Percentiles rank a stretch among this genome's conserved stretches.
phyloP scores from a whole-genome alignment of 2,797 vertebrate genomes.

The Ptychobarbus kaznakovi region DNA sequence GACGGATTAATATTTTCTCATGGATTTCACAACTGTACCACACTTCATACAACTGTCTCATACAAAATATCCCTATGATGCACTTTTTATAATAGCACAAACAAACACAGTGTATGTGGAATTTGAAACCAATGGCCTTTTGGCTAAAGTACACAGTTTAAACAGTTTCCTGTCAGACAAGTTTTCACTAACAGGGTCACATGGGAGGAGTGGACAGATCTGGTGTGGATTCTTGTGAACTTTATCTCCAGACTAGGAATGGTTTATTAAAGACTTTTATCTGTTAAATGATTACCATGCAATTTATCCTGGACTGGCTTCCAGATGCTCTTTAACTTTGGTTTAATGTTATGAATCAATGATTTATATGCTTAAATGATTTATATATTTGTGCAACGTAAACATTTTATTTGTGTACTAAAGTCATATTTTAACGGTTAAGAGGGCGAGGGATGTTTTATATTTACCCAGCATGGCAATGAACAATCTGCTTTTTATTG shows the following conservation, averaged over 20 bases:
- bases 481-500: neutral
- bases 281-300: neutral
- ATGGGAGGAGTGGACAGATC: neutral
- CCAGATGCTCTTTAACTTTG: neutral
- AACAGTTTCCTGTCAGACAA: conserved; percentile 30
- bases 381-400: neutral
- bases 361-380: neutral
- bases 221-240: conserved; percentile 7
- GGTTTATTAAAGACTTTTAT: neutral
- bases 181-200: neutral
- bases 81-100: conserved; percentile 7
- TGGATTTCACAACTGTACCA: neutral
- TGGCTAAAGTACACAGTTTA: neutral
- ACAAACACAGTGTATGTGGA: neutral
- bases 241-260: neutral
- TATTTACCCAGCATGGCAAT: neutral
- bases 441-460: neutral
- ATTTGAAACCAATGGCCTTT: neutral
- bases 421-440: neutral
- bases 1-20: neutral
- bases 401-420: neutral
- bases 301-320: neutral
- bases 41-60: conserved; percentile 22
- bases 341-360: neutral
- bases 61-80: neutral